Conservation (phyloP, 1,140 invertebrate genomes). For the Hyphantria cunea region DNA sequence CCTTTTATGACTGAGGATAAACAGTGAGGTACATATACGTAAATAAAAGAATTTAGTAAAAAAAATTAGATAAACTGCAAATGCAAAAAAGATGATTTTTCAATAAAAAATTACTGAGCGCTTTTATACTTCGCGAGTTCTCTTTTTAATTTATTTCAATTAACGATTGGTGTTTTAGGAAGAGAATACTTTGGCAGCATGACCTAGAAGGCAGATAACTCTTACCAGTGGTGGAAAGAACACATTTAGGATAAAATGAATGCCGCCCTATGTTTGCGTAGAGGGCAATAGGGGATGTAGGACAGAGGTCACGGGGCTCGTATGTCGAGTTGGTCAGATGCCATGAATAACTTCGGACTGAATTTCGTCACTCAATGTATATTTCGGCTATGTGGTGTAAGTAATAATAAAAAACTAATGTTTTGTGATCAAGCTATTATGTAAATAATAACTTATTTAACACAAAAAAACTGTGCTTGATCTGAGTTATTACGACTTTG, state of each 20-base stretch:
- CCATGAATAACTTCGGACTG: constrained; percentile 65
- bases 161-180: constrained; percentile 1
- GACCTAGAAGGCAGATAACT: constrained; percentile 32
- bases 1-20: constrained; percentile 19
- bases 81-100: no score
- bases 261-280: constrained; percentile 58
- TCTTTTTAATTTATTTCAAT: constrained; percentile 3
- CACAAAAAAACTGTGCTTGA: no score
- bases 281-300: constrained; percentile 47
- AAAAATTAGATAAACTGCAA: no score
- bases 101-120: no score
- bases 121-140: no score
- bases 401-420: not conserved
- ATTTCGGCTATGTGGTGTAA: constrained; percentile 7
- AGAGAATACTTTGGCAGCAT: constrained; percentile 5
- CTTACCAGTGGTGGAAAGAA: constrained; percentile 35
- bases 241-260: constrained; percentile 49
- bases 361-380: constrained; percentile 58
- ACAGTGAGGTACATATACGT: no score
- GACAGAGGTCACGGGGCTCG: constrained; percentile 31
- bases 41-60: no score
- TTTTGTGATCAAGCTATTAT: not conserved
- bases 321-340: constrained; percentile 39
- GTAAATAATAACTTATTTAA: no score
- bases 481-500: no score